Conservation (phyloP, 2,113 vertebrate species). For the Chaetorhynchus papuensis region DNA sequence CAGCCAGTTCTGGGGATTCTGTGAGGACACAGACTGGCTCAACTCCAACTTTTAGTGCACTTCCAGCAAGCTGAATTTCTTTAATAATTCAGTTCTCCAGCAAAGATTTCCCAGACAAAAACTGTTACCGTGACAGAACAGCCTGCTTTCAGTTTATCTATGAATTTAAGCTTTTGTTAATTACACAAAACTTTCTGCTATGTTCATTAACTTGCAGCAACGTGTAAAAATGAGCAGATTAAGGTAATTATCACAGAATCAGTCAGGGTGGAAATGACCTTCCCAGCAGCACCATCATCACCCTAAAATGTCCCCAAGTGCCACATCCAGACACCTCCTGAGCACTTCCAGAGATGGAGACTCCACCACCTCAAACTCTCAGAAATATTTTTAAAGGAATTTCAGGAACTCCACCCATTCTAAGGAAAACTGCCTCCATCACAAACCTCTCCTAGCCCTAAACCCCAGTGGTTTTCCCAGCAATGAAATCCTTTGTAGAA, state of each 20-base stretch:
- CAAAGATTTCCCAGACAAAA: neutral
- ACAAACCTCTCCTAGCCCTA: neutral
- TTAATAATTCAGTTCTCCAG: neutral
- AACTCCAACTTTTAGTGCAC: neutral
- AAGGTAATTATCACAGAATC: neutral
- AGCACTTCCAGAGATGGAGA: neutral
- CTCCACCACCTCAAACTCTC: neutral
- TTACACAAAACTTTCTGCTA: neutral
- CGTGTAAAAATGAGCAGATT: neutral
- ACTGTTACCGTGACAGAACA: neutral
- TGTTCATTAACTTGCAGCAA: neutral
- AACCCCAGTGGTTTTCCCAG: accelerated
- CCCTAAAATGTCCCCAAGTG: neutral
- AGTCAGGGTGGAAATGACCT: neutral
- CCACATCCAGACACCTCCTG: neutral
- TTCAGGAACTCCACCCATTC: neutral
- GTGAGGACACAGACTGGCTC: neutral
- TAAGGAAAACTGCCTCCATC: neutral
- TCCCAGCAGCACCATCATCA: neutral
- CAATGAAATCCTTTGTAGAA: neutral
- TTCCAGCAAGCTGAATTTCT: neutral
- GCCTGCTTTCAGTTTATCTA: neutral
- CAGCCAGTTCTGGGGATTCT: neutral
- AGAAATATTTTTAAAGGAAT: neutral
- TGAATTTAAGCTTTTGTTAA: accelerated